A percentile compares a stretch with the other conserved stretches of the same genome.
These are phyloP conservation scores for Euura lappo DNA, from an alignment of 1,140 invertebrate species.

Conservation along the genomic window DNA sequence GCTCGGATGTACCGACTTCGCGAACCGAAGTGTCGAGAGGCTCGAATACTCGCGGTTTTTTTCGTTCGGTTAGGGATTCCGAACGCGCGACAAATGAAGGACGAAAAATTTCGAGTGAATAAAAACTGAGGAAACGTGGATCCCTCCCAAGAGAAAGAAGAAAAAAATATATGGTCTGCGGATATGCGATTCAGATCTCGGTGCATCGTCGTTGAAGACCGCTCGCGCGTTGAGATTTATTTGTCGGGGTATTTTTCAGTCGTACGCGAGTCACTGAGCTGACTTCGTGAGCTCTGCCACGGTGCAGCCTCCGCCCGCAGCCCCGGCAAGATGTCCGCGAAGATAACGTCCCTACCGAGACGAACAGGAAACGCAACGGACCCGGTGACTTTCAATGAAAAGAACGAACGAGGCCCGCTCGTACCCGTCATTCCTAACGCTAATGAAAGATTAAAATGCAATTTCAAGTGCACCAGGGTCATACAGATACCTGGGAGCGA, in stretches of 20 bases:
- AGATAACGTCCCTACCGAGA: slow-evolving; percentile 46
- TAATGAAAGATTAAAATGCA: not conserved
- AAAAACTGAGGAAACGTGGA: too few species aligned
- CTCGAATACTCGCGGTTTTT: too few species aligned
- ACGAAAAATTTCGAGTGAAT: not conserved
- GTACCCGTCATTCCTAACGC: not conserved
- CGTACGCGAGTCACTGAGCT: slow-evolving; percentile 32
- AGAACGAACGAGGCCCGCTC: not conserved
- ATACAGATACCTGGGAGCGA: too few species aligned
- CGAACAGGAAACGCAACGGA: slow-evolving; percentile 51
- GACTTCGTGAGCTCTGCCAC: not conserved
- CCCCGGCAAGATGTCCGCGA: slow-evolving; percentile 44
- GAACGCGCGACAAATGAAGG: not conserved
- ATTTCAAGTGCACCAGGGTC: not conserved
- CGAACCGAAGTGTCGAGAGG: too few species aligned
- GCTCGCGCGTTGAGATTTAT: slow-evolving; percentile 48
- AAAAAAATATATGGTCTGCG: slow-evolving; percentile 33
- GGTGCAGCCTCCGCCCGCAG: slow-evolving; percentile 5
- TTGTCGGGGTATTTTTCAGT: slow-evolving; percentile 43
- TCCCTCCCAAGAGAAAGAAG: not conserved
- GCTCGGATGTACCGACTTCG: not conserved
- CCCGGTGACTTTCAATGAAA: slow-evolving; percentile 56
- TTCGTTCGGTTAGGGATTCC: too few species aligned
- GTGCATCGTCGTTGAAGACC: slow-evolving; percentile 24
- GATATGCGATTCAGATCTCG: slow-evolving; percentile 46